phyloP scores from a whole-genome alignment of 2,797 vertebrate species.

The Esox lucius region DNA sequence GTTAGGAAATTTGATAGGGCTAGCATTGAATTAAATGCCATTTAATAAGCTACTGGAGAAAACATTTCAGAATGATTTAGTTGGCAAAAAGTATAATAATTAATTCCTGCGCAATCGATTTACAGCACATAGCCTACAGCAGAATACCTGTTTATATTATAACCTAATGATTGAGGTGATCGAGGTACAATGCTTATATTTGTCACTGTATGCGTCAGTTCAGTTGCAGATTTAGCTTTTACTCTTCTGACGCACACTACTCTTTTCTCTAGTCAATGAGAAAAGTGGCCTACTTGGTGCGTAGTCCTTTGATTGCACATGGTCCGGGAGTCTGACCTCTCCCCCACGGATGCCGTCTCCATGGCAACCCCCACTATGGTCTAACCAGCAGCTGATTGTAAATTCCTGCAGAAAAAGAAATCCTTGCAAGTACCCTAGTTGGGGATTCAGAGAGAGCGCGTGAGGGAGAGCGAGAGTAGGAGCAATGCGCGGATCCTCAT shows the following conservation, averaged over 20 bases:
- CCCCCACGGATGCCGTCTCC: slow-evolving; percentile 85
- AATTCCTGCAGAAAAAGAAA: slow-evolving; percentile 73
- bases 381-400: slow-evolving; percentile 78
- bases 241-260: neutral
- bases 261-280: neutral
- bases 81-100: neutral
- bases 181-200: neutral
- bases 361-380: slow-evolving; percentile 73
- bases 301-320: slow-evolving; percentile 80
- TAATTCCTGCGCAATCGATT: neutral
- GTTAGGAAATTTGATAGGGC: neutral
- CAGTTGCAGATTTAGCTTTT: neutral
- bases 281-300: slow-evolving; percentile 35
- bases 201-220: neutral
- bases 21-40: neutral
- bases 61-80: neutral
- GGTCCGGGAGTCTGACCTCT: slow-evolving; percentile 80
- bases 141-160: too few species aligned
- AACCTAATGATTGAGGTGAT: neutral
- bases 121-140: too few species aligned
- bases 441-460: slow-evolving; percentile 24
- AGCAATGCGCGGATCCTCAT: slow-evolving; percentile 74
- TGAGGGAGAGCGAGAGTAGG: slow-evolving; percentile 27
- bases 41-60: neutral
- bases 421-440: slow-evolving; percentile 32